Conservation (phyloP, 2,888 invertebrate species). For the Chesias legatella region DNA sequence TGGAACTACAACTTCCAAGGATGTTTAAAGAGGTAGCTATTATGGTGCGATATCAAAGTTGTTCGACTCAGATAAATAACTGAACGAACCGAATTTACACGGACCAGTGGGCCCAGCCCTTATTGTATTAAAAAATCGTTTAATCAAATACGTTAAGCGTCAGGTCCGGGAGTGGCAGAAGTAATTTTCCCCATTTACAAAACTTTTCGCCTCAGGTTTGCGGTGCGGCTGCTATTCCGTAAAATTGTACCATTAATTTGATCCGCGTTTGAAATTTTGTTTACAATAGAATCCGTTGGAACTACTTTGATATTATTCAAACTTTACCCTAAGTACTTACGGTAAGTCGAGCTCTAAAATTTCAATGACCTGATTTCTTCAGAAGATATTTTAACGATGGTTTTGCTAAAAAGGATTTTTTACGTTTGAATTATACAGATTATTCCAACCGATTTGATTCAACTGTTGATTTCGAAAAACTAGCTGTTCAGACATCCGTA, state of each 20-base stretch:
- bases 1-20: neutral
- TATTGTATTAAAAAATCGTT: slow-evolving; percentile 31
- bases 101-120: neutral
- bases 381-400: neutral
- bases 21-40: too few relatives aligned
- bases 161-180: slow-evolving; percentile 34
- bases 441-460: too few relatives aligned
- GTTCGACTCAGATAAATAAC: neutral
- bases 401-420: too few relatives aligned
- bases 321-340: slow-evolving; percentile 12
- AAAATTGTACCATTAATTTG: slow-evolving; percentile 35
- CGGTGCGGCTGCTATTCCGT: slow-evolving; percentile 29
- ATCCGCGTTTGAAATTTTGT: slow-evolving; percentile 37
- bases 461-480: too few relatives aligned
- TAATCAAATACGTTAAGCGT: slow-evolving; percentile 34
- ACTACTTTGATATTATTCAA: slow-evolving; percentile 26
- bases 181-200: slow-evolving; percentile 33
- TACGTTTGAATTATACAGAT: too few relatives aligned
- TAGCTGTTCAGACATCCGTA: too few relatives aligned
- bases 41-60: too few relatives aligned
- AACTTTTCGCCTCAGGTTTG: slow-evolving; percentile 34
- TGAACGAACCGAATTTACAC: neutral
- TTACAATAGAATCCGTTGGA: slow-evolving; percentile 31
- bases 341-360: slow-evolving; percentile 5
- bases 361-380: slow-evolving; percentile 1